A percentile compares a stretch with the other conserved stretches of the same genome.
These are phyloP conservation scores for Drosophila kurseongensis DNA, from an alignment of 1,140 invertebrate genomes.

Conservation along the genomic window DNA sequence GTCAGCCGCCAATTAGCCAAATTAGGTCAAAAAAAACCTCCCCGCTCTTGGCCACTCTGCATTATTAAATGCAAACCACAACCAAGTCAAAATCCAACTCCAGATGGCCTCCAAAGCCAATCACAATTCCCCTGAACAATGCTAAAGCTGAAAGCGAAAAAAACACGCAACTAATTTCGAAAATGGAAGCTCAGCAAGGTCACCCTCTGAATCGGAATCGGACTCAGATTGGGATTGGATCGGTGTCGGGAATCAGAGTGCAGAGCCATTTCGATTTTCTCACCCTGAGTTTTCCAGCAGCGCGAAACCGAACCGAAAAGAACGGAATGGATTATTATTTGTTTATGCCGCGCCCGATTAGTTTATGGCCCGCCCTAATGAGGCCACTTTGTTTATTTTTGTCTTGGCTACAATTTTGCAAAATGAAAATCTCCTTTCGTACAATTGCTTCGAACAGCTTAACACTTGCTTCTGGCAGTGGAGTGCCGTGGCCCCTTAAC, in stretches of 20 bases:
- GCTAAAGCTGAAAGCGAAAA: conserved; percentile 27
- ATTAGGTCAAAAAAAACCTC: conserved; percentile 43
- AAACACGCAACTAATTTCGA: conserved; percentile 70
- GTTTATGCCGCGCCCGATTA: conserved; percentile 76
- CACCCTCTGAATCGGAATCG: conserved; percentile 33
- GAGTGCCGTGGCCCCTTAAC: conserved; percentile 13
- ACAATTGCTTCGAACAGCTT: conserved; percentile 16
- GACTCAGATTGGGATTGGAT: conserved; percentile 15
- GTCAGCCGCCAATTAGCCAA: conserved; percentile 64
- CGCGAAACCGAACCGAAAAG: conserved; percentile 6
- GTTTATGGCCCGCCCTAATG: conserved; percentile 67
- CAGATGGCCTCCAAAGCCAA: conserved; percentile 55
- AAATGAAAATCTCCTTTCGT: conserved; percentile 33
- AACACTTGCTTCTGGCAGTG: conserved; percentile 12
- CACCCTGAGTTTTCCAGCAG: conserved; percentile 69
- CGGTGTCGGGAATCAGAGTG: conserved; percentile 8
- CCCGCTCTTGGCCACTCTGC: conserved; percentile 36
- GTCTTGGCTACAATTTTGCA: conserved; percentile 49
- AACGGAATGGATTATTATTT: conserved; percentile 54
- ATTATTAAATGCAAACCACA: conserved; percentile 53
- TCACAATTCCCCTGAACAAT: conserved; percentile 30
- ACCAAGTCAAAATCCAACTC: conserved; percentile 20
- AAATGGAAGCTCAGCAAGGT: conserved; percentile 65
- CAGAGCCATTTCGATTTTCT: conserved; percentile 43
- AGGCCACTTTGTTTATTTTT: conserved; percentile 75